Evolutionary conservation across 2,797 vertebrate species (phyloP), one percentile per base, ranked within the genome.

Genomic region (Silurus lanzhouensis): DNA sequence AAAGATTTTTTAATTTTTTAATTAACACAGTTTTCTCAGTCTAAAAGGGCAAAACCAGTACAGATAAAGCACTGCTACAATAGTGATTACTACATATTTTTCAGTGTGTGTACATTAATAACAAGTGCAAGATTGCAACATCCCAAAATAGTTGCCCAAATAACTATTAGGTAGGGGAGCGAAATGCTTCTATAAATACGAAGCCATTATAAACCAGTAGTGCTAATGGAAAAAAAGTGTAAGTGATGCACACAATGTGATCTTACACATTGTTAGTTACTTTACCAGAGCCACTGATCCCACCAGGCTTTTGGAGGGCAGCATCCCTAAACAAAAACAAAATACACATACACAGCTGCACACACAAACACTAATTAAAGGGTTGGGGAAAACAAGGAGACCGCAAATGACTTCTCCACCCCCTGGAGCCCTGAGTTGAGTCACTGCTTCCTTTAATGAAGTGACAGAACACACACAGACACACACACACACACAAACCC

Each of bases 381-480:
- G 68, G 83, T 87, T 80, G 71, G 86, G 84, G 84, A 87, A 67
- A 84, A 83, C 77, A 83, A 58, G 66, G 82, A 82, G 71, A 76
- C 78, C 82, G 55, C 76, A 88, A 88, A 88, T 87, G 61, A 60
- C 78, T 89, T 89, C 67, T 84, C 70, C 55, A 25, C 74, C 85
- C 83, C 85, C 89, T 84, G 75, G 85, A 83, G 88, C 75, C 88
- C 72, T 87, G 17, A 76, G 80, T 83, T 90, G 86, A 88, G 87
- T 85, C 86, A 87, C 87, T 60, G 84, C 63, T 88, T 72, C 74
- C 74, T 78, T 81, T 87, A 86, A 88, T 87, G 83, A 87, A 85
- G 68, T 84, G 82, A 82, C 72, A 85, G 71, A 84, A 82, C 75
- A 81, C 75, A 58, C 55, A 58, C 55, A 58, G 38, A 75, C 71